Base-by-base conservation (phyloP, 2,888 invertebrate species). In the Deladenus siricidicola region DNA sequence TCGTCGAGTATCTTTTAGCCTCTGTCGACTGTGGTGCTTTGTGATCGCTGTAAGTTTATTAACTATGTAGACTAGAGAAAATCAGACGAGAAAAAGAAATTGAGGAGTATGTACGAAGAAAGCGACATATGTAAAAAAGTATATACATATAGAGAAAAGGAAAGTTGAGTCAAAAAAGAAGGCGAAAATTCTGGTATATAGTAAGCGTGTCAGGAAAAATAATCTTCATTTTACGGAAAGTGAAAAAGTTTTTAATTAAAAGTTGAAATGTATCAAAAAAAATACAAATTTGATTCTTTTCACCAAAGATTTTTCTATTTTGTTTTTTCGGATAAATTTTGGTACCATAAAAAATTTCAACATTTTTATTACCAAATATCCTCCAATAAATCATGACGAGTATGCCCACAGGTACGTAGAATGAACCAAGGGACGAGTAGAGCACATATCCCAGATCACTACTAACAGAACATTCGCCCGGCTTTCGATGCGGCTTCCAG, bases 391-490 rank as follows among this genome's bases (percentile, higher is more conserved):
- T 76, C 28, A 73, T 67, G 44, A 78, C 67, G 47, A 78, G 63
- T 53, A 78, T 73, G 58, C 93, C 90, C 79, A 92, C 91, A 65
- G 98, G 96, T 81, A 98, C 90, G 85, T 92, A 98, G 85, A 98
- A 98, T 78, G 94, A 96, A 74, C 96, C 96, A 77, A 93, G 85
- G 23, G 94, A 91, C 23, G 94, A 96, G 83, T 96, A 98, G 63
- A 96, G 84, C 79, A 96, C 94, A 84, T 98, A 69, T 60, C 70
- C 62, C 17, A 58, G 23, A 30, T 61, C 58, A 14, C 42, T 26
- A 17, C 43, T 44, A 10, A 61, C 62, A 21, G 52, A 17, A 52
- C 62, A 61, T 8, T 61, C 62, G 28, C 69, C 63, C 10, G 64
- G 64, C 34, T 56, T 58, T 39, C 72, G 60, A 24, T 70, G 67